Base-by-base conservation (phyloP, 2,797 vertebrate genomes). In the Adrianichthys oophorus region DNA sequence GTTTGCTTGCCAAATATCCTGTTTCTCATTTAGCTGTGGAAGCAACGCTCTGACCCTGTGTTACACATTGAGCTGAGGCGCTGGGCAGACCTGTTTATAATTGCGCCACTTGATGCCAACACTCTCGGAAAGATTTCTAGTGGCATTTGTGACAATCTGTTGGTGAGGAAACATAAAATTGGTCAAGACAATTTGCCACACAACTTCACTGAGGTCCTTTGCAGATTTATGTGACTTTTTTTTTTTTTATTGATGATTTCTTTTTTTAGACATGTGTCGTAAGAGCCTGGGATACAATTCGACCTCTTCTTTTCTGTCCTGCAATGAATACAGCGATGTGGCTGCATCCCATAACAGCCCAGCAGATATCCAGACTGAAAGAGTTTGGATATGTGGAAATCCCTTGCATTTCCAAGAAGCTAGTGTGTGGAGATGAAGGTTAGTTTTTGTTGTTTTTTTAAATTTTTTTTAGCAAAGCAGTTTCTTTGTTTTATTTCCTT, bases 241-340 rank as follows among this genome's bases (percentile, higher is more conserved):
- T 15, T n/a, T 21, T 57, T 32, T 37, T 8, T 32, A 37, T 37
- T 37, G 32, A 37, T 37, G 2, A 37, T 37, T 13, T 47, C 19
- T 5, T 23, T 47, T 86, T 48, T 4, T 85, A 99, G 98, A 99
- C 96, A 0, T 98, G 96, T 60, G 91, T 98, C 59, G 92, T 96
- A 52, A 93, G 96, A 2, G 98, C 98, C 1, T 99, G 98, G 98
- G 95, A 99, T 62, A 78, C 62, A 52, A 90, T 78, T 48, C 94
- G 94, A 41, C 96, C 97, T 6, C 87, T 99, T 49, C 89, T 99
- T 51, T 99, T 98, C 91, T 99, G 97, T 72, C 95, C 97, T 0
- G 96, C 97, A 40, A 99, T 98, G 97, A 99, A 99, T 83, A 99
- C 98, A 0, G 91, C 92, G 52, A 99, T 99, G 98, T 99, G 97